Conservation (phyloP, 2,888 invertebrate species). For the Polyploca ridens region DNA sequence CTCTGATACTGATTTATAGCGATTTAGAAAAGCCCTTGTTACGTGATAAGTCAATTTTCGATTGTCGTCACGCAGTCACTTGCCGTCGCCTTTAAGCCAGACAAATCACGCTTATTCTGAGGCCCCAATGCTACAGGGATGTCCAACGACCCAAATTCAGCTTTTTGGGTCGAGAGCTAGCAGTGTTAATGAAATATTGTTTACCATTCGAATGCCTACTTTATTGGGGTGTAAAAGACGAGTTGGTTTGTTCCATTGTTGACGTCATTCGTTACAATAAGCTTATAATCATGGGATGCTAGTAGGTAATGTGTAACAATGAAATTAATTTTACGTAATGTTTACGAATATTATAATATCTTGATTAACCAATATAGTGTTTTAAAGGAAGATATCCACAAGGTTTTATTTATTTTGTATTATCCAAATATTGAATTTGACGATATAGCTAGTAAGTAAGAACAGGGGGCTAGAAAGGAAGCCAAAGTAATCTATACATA, state of each 20-base stretch:
- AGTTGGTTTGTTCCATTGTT: slow-evolving; percentile 32
- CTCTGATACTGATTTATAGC: neutral
- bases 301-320: no score
- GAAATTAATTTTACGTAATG: no score
- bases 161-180: slow-evolving; percentile 66
- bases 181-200: slow-evolving; percentile 73
- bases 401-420: no score
- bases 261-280: slow-evolving; percentile 31
- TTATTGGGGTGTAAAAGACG: slow-evolving; percentile 60
- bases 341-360: no score
- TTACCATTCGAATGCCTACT: slow-evolving; percentile 61
- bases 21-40: neutral
- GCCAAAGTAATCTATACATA: no score
- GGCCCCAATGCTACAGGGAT: slow-evolving; percentile 42
- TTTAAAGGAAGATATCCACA: no score
- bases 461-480: no score
- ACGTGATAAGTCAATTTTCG: neutral
- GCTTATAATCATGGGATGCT: neutral
- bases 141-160: slow-evolving; percentile 54
- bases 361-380: no score
- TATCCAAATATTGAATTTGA: no score
- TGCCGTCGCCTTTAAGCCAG: slow-evolving; percentile 6
- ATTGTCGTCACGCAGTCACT: neutral
- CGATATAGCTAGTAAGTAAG: no score
- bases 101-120: slow-evolving; percentile 43